Conservation (phyloP, 1,140 invertebrate genomes). For the Lethocerus indicus region DNA sequence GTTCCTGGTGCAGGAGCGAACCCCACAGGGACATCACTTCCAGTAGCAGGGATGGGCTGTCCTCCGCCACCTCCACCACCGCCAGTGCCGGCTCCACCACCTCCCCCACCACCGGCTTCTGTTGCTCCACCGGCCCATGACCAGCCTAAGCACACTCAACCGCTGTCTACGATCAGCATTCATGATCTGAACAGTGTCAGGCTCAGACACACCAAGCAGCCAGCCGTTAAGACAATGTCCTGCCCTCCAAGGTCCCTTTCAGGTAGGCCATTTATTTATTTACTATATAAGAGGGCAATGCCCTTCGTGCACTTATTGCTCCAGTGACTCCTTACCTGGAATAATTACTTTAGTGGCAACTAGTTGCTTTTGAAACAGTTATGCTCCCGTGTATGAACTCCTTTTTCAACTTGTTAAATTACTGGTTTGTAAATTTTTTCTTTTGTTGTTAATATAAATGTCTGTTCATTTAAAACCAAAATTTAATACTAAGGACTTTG, state of each 20-base stretch:
- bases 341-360: too few species aligned
- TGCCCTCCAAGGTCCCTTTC: slow-evolving; percentile 31
- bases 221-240: slow-evolving; percentile 60
- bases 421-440: too few species aligned
- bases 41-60: slow-evolving; percentile 28
- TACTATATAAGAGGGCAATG: too few species aligned
- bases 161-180: slow-evolving; percentile 64
- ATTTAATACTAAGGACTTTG: too few species aligned
- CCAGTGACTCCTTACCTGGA: too few species aligned
- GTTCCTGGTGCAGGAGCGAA: background rate
- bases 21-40: background rate
- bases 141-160: too few species aligned
- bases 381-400: too few species aligned
- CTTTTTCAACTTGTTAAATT: too few species aligned
- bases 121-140: slow-evolving; percentile 20
- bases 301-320: too few species aligned
- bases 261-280: slow-evolving; percentile 6
- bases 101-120: slow-evolving; percentile 24
- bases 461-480: too few species aligned
- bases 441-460: too few species aligned
- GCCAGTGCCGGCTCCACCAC: slow-evolving; percentile 21
- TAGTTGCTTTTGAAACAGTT: too few species aligned
- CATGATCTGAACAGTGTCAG: slow-evolving; percentile 70
- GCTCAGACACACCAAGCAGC: slow-evolving; percentile 48
- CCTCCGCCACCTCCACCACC: slow-evolving; percentile 37